Percentiles rank a stretch among this genome's conserved stretches.
phyloP scores from a whole-genome alignment of 2,797 vertebrate genomes.

The Pangasius djambal region DNA sequence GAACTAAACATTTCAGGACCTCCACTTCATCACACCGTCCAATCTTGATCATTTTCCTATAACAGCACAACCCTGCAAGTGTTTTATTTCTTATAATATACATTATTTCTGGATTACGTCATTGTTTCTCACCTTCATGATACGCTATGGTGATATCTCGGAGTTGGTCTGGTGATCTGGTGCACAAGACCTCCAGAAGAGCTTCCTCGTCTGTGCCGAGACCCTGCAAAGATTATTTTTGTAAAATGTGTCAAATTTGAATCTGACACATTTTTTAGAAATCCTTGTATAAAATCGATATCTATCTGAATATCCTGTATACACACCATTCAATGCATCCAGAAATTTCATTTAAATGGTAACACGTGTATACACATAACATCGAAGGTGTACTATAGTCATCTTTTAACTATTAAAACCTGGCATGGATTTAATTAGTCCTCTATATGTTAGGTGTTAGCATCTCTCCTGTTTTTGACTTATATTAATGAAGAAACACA shows the following conservation, averaged over 20 bases:
- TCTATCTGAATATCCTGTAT: not conserved
- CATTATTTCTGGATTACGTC: not conserved
- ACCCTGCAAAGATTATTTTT: conserved; percentile 52
- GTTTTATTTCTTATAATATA: not conserved
- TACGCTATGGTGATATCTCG: conserved; percentile 67
- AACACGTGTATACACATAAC: not conserved
- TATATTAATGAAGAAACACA: not conserved
- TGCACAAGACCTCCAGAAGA: conserved; percentile 72
- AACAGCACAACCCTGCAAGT: not conserved
- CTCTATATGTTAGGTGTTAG: not conserved
- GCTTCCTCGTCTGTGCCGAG: conserved; percentile 66
- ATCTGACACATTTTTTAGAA: not conserved
- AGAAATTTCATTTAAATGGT: not conserved
- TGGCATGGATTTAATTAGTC: not conserved
- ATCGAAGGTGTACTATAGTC: not conserved
- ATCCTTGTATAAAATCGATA: not conserved
- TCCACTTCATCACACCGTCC: not conserved
- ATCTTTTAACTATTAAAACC: not conserved
- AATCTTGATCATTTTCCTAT: not conserved
- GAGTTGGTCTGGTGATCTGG: conserved; percentile 62
- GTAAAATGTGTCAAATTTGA: not conserved
- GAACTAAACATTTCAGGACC: not conserved
- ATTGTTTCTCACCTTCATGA: conserved; percentile 59
- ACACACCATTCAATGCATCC: not conserved
- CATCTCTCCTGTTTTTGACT: not conserved